These are phyloP conservation scores for Aratinga solstitialis DNA, from an alignment of 2,797 vertebrate genomes.

Conservation along the genomic window DNA sequence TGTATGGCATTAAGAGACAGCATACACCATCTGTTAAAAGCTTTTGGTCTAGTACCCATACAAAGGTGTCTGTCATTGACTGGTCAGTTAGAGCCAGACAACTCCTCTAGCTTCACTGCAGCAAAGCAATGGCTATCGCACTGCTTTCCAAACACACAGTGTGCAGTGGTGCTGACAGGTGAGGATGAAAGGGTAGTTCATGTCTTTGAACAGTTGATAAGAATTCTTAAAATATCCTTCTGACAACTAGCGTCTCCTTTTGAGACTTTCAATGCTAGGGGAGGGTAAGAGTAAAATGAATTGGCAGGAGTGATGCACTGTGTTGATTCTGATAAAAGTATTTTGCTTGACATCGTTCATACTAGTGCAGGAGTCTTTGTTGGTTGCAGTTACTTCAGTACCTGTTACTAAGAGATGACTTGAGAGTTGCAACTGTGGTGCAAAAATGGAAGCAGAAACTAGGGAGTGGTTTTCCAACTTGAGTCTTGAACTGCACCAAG, in stretches of 20 bases:
- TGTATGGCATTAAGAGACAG: background rate
- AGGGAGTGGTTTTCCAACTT: background rate
- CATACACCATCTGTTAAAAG: background rate
- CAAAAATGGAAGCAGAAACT: background rate
- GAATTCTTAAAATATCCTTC: background rate
- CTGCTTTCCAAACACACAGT: fast-evolving
- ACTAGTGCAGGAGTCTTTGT: fast-evolving
- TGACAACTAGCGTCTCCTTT: background rate
- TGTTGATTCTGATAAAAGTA: background rate
- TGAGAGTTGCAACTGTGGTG: background rate
- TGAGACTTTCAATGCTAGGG: background rate
- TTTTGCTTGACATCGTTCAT: background rate
- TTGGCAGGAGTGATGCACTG: background rate
- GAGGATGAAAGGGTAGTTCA: background rate
- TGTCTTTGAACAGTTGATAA: background rate
- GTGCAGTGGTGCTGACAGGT: background rate
- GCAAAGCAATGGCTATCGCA: background rate
- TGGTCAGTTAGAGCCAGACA: background rate
- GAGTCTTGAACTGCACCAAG: background rate
- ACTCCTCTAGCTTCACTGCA: background rate
- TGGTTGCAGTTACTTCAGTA: background rate
- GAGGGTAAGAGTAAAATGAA: background rate
- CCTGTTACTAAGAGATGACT: background rate
- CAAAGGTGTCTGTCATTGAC: background rate
- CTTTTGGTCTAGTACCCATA: background rate